Percentiles rank a stretch among this genome's conserved stretches.
phyloP scores from a whole-genome alignment of 1,140 invertebrate genomes.

The Eupeodes corollae region DNA sequence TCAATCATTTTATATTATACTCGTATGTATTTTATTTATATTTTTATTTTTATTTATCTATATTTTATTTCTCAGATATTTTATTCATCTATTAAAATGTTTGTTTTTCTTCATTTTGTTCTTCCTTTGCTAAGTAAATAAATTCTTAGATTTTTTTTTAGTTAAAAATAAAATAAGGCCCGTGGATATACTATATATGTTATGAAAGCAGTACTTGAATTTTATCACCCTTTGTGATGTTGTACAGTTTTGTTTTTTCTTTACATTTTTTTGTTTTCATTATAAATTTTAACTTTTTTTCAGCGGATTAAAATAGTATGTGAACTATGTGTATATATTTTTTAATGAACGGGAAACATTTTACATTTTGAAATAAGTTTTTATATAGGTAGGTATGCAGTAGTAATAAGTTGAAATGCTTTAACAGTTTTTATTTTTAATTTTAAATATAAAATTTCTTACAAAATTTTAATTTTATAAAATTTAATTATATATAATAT shows the following conservation, averaged over 20 bases:
- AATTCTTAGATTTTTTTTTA: slow-evolving; percentile 8
- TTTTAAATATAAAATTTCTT: too few relatives aligned
- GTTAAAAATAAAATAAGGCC: slow-evolving; percentile 32
- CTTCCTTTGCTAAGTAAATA: slow-evolving; percentile 8
- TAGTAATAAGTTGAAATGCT: too few relatives aligned
- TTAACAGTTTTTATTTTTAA: too few relatives aligned
- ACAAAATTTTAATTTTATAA: too few relatives aligned
- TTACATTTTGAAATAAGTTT: too few relatives aligned
- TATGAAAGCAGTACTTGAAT: slow-evolving; percentile 13
- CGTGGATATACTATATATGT: slow-evolving; percentile 33
- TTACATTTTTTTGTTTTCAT: not conserved
- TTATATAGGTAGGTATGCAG: too few relatives aligned
- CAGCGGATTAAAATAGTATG: too few relatives aligned
- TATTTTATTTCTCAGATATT: not conserved
- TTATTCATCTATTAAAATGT: not conserved
- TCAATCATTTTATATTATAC: slow-evolving; percentile 20
- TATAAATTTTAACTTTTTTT: not conserved
- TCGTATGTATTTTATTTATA: slow-evolving; percentile 13
- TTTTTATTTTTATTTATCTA: slow-evolving; percentile 17
- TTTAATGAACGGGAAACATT: too few relatives aligned
- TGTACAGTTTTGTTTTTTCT: not conserved
- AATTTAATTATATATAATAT: too few relatives aligned
- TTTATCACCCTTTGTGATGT: not conserved
- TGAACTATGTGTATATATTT: too few relatives aligned
- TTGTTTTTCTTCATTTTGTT: slow-evolving; percentile 1